These are phyloP conservation scores for Seriola rivoliana DNA, from an alignment of 2,113 vertebrate genomes.

Conservation along the genomic window DNA sequence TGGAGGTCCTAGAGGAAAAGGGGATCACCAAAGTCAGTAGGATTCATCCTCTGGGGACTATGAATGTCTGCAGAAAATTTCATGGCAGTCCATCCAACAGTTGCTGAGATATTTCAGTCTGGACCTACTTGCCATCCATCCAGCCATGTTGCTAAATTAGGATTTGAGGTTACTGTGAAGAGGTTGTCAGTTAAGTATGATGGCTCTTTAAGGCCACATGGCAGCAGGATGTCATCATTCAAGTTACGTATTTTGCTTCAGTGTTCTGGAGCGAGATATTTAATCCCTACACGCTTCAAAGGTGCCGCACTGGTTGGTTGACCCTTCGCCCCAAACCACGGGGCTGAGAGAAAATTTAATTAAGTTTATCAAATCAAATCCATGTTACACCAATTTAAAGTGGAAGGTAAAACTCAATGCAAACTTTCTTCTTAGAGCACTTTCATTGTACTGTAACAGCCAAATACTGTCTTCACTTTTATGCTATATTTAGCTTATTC, in stretches of 20 bases:
- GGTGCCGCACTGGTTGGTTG: not conserved
- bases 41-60: not conserved
- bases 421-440: not conserved
- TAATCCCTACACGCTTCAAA: not conserved
- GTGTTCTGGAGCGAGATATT: slow-evolving; percentile 7
- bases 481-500: not conserved
- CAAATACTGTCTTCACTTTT: not conserved
- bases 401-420: not conserved
- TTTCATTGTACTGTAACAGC: not conserved
- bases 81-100: not conserved
- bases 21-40: not conserved
- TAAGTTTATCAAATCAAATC: slow-evolving; percentile 23
- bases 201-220: slow-evolving; percentile 1
- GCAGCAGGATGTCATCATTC: not conserved
- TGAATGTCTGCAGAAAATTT: not conserved
- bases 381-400: slow-evolving; percentile 2
- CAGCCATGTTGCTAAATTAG: not conserved
- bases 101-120: not conserved
- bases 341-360: not conserved
- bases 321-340: not conserved
- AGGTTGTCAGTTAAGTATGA: not conserved
- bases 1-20: not conserved
- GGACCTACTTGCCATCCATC: not conserved
- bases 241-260: not conserved
- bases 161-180: not conserved